phyloP scores from a whole-genome alignment of 1,140 invertebrate species.

The Drosophila neocordata region DNA sequence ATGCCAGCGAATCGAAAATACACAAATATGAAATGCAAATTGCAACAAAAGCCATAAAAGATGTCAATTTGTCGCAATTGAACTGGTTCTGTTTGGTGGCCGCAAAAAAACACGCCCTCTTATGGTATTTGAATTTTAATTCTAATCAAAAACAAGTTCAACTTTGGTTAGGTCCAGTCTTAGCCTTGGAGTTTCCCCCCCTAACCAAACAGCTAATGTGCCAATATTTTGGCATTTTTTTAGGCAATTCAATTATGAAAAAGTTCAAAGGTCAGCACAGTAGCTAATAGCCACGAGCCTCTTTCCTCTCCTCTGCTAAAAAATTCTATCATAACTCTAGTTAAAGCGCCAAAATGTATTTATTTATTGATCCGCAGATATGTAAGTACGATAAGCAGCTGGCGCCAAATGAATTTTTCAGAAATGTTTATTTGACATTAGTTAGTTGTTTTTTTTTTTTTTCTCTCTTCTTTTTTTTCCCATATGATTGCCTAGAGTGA shows the following conservation, averaged over 20 bases:
- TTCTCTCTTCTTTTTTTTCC: background rate
- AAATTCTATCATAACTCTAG: conserved; percentile 47
- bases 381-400: conserved; percentile 14
- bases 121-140: conserved; percentile 17
- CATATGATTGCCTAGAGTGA: too few relatives aligned
- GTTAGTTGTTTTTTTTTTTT: background rate
- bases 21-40: conserved; percentile 20
- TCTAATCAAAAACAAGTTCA: conserved; percentile 23
- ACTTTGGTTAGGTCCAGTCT: background rate
- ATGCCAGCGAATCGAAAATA: background rate
- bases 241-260: conserved; percentile 43
- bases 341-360: conserved; percentile 45
- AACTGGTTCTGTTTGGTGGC: conserved; percentile 9
- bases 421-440: conserved; percentile 58
- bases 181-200: background rate
- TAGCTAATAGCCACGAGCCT: conserved; percentile 20
- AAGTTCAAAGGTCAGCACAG: conserved; percentile 56
- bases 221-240: conserved; percentile 19
- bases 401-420: conserved; percentile 56
- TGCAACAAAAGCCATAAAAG: conserved; percentile 4
- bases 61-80: conserved; percentile 10
- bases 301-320: conserved; percentile 27
- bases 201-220: background rate
- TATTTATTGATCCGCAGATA: conserved; percentile 40
- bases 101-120: conserved; percentile 1